Base-by-base conservation (phyloP, 2,113 vertebrate species). In the Ivindomyrus marchei region DNA sequence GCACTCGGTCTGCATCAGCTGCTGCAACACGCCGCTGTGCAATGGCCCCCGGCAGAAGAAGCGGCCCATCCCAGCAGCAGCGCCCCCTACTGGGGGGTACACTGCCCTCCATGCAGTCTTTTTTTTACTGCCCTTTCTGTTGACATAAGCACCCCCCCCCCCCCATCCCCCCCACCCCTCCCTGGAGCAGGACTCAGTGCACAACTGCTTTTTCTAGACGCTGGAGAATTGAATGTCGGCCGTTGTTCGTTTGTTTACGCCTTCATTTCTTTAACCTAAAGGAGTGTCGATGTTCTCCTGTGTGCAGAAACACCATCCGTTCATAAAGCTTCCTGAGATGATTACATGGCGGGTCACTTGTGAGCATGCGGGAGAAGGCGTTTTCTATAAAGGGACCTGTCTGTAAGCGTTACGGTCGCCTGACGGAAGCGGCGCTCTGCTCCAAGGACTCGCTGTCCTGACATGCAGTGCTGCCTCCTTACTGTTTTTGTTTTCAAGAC, bases 1-100 rank as follows among this genome's bases (percentile, higher is more conserved):
- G 91, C 98, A 99, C 96, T 99, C 98, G 0, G 98, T 99, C 39
- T 99, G 98, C 91, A 99, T 99, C 95, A 97, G 97, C 94, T 99
- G 98, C 96, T 99, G 98, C 93, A 99, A 97, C 95, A 99, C 97
- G 0, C 97, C 98, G 0, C 98, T 99, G 91, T 99, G 98, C 96
- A 99, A 99, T 0, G 98, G 98, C 77, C 97, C 98, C 10, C 95
- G 97, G 53, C 95, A 96, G 39, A 97, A 95, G 95, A 98, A 96
- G 94, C 95, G 97, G 0, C 96, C 97, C 1, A 93, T 91, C 36
- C 93, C 94, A 0, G 96, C 96, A 0, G 92, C 89, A 0, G 89
- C 90, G 0, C 17, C 47, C 0, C 31, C 90, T 2, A 45, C 66
- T 27, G 86, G 93, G 0, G 0, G 92, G 62, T 56, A 91, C 89